phyloP scores from a whole-genome alignment of 2,113 vertebrate species.

The Steatornis caripensis region DNA sequence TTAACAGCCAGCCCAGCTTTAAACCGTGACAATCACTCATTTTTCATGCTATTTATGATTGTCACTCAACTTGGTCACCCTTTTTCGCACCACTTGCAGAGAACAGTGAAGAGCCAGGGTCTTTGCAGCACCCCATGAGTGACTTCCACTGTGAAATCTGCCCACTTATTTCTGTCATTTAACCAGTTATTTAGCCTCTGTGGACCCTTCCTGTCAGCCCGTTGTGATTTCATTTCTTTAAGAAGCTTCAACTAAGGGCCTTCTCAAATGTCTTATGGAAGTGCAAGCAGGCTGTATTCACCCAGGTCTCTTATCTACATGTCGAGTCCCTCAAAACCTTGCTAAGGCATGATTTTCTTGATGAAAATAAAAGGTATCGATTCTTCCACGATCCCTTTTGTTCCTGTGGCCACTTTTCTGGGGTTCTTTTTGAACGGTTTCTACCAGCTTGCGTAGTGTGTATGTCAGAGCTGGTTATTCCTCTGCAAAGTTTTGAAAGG shows the following conservation, averaged over 20 bases:
- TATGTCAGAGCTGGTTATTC: neutral
- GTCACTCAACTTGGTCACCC: neutral
- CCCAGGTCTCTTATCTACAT: neutral
- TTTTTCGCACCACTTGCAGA: neutral
- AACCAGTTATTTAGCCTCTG: neutral
- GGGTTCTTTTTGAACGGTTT: neutral
- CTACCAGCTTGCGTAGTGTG: neutral
- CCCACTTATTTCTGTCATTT: neutral
- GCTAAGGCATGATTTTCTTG: neutral
- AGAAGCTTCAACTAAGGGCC: neutral
- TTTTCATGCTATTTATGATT: neutral
- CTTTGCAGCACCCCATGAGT: neutral
- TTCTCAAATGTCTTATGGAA: neutral
- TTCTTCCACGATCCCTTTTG: neutral
- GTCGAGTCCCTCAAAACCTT: neutral
- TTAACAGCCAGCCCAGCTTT: no score
- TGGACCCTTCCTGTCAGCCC: neutral
- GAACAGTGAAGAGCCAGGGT: neutral
- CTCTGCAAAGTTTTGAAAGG: neutral
- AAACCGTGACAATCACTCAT: no score
- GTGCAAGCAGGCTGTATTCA: neutral
- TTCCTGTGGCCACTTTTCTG: neutral
- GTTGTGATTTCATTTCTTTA: neutral
- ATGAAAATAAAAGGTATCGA: no score
- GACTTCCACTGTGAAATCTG: neutral